phyloP scores from a whole-genome alignment of 2,113 vertebrate species.

The Setophaga coronata region DNA sequence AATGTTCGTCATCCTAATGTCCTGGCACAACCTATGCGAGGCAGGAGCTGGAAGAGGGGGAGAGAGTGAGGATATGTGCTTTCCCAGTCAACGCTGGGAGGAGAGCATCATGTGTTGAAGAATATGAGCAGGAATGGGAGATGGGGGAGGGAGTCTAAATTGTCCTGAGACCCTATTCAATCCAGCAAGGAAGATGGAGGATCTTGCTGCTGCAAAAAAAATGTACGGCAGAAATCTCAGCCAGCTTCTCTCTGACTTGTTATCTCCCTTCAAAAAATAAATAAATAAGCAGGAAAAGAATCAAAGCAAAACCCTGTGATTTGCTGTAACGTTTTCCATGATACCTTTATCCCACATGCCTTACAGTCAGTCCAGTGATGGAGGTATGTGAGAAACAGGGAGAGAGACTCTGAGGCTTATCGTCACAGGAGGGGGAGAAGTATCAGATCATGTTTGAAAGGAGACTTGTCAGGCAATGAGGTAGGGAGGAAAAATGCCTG shows the following conservation, averaged over 20 bases:
- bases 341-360: not conserved
- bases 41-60: not conserved
- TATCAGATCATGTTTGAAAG: slow-evolving; percentile 8
- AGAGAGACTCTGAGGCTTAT: not conserved
- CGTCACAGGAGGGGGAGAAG: not conserved
- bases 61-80: not conserved
- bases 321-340: slow-evolving; percentile 10
- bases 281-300: slow-evolving; percentile 35
- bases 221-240: slow-evolving; percentile 39
- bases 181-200: slow-evolving; percentile 68
- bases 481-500: slow-evolving; percentile 1
- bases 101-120: slow-evolving; percentile 41
- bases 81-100: slow-evolving; percentile 29
- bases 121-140: slow-evolving; percentile 42
- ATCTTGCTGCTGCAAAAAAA: slow-evolving; percentile 55
- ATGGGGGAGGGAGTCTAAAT: slow-evolving; percentile 53
- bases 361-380: slow-evolving; percentile 24
- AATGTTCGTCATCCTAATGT: slow-evolving; percentile 38
- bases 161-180: slow-evolving; percentile 65
- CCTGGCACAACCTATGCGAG: slow-evolving; percentile 28
- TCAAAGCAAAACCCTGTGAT: not conserved
- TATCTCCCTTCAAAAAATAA: slow-evolving; percentile 42
- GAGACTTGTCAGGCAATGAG: slow-evolving; percentile 5
- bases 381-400: not conserved
- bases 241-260: slow-evolving; percentile 24